Conservation (phyloP, 23 tunicate species). For the Phallusia fumigata region DNA sequence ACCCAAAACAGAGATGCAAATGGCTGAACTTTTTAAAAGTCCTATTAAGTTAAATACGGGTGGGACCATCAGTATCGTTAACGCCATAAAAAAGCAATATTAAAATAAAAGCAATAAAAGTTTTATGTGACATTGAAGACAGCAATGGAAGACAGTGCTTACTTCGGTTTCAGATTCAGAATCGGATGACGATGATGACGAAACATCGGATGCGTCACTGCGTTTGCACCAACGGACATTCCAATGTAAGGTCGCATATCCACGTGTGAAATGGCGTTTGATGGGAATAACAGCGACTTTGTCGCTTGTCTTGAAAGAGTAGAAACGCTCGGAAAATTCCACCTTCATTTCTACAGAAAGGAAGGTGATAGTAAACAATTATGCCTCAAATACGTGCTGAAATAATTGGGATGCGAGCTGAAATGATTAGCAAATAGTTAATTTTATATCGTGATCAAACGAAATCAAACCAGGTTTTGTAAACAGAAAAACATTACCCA, state of each 20-base stretch:
- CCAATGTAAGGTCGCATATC: slow-evolving; percentile 90
- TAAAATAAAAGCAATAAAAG: too few species aligned
- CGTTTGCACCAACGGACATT: slow-evolving; percentile 78
- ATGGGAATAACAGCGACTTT: slow-evolving; percentile 96
- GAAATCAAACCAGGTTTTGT: too few species aligned
- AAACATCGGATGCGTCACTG: slow-evolving; percentile 31
- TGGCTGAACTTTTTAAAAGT: too few species aligned
- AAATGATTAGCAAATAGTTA: not conserved
- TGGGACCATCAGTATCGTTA: too few species aligned
- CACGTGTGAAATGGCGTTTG: slow-evolving; percentile 84
- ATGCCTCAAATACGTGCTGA: too few species aligned
- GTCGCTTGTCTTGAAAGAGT: slow-evolving; percentile 89
- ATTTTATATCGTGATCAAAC: too few species aligned
- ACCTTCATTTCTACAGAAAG: slow-evolving; percentile 68
- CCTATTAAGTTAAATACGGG: too few species aligned
- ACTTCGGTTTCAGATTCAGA: slow-evolving; percentile 44
- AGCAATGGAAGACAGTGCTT: not conserved
- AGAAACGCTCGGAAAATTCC: slow-evolving; percentile 84
- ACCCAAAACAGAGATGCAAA: too few species aligned
- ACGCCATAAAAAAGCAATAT: too few species aligned
- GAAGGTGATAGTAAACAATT: not conserved
- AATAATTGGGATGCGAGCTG: too few species aligned
- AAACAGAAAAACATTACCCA: too few species aligned
- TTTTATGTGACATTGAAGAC: not conserved
- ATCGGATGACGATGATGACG: slow-evolving; percentile 46